These are phyloP conservation scores for Trachops cirrhosus DNA, from an alignment of 2,797 vertebrate genomes.

Conservation along the genomic window DNA sequence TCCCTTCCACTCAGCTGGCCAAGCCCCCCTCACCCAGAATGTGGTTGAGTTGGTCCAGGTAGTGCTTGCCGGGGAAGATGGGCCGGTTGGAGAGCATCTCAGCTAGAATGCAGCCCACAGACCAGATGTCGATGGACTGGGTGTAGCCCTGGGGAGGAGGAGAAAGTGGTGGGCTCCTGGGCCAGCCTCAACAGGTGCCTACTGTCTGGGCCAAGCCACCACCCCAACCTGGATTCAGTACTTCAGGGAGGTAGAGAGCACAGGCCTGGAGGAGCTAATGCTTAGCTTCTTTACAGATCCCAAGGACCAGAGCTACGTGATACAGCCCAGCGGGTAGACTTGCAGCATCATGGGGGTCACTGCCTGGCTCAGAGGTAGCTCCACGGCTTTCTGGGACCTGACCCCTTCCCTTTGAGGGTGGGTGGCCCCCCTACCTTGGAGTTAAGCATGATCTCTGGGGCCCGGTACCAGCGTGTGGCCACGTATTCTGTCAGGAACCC, in stretches of 20 bases:
- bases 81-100: conserved; percentile 94
- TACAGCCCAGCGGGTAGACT: background rate
- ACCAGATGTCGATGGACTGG: conserved; percentile 96
- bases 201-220: background rate
- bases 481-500: conserved; percentile 95
- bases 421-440: conserved; percentile 86
- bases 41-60: conserved; percentile 94
- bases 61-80: conserved; percentile 94
- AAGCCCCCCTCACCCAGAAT: conserved; percentile 87
- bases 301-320: background rate
- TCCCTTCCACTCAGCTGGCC: background rate
- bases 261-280: background rate
- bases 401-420: background rate
- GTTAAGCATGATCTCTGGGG: conserved; percentile 96
- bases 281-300: background rate
- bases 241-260: background rate
- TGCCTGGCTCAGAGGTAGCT: background rate
- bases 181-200: background rate
- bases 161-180: background rate
- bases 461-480: conserved; percentile 96
- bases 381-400: background rate
- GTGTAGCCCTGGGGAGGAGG: conserved; percentile 88
- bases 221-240: background rate
- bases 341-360: background rate
- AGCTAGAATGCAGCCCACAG: conserved; percentile 94